Base-by-base conservation (phyloP, 2,888 invertebrate genomes). In the Drosophila aldrichi region DNA sequence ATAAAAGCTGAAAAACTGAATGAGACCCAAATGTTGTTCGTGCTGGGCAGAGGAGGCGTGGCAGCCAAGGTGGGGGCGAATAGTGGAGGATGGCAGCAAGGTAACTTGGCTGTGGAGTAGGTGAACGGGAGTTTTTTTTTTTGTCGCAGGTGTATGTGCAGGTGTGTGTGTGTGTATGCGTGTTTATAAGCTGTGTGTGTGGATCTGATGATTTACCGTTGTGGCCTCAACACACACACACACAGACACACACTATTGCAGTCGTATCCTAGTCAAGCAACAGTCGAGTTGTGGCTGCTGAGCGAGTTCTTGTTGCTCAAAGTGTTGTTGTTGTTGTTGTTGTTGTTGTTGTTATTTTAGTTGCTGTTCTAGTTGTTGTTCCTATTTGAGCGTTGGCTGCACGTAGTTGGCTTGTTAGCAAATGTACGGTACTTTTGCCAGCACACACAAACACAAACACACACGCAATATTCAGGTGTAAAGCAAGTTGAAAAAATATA, bases 391-490 rank as follows among this genome's bases (percentile, higher is more conserved):
- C 83, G 82, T 78, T 81, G 61, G 79, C 58, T 87, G 66, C 82
- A 81, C 72, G 81, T 80, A 81, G 89, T 79, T 89, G 88, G 85
- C 89, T 89, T 89, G 88, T 89, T 89, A 88, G 88, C 82, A 66
- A 79, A 69, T 73, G 70, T 82, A 84, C 84, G 85, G 82, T 88
- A 88, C 79, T 89, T 74, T 65, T 68, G 68, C 72, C 66, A 68
- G 41, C 75, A 59, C 59, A 63, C 63, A 66, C 38, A 22, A 56
- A 51, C 57, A 46, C 38, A 43, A 0, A 25, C 25, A 25, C 34
- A 20, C 18, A 18, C 22, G 44, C 25, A 10, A 20, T 49, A 49
- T 12, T 51, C 25, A 40, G 34, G 18, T 49, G 49, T 32, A 12
- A 49, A 8, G 32, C 32, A 18, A 32, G 49, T 32, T 7, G 8